phyloP scores from a whole-genome alignment of 1,140 invertebrate genomes.

The Calliopsis andreniformis region DNA sequence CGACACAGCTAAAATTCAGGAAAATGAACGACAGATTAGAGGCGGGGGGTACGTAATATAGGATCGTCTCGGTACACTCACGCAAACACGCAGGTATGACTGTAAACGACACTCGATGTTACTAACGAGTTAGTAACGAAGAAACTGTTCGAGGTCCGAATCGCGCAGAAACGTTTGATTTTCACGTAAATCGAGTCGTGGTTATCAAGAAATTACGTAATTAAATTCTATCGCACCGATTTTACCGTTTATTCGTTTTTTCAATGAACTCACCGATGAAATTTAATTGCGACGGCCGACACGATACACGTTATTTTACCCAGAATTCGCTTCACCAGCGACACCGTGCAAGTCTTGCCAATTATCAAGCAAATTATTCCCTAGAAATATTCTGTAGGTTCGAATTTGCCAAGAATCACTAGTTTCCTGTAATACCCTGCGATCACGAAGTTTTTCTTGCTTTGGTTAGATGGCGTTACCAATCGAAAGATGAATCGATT shows the following conservation, averaged over 20 bases:
- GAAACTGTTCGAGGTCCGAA: constrained; percentile 8
- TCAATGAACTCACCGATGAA: constrained; percentile 40
- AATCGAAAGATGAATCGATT: constrained; percentile 17
- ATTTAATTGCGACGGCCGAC: constrained; percentile 52
- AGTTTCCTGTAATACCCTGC: not conserved
- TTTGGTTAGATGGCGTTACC: constrained; percentile 7
- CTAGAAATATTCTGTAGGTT: constrained; percentile 8
- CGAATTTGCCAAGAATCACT: not conserved
- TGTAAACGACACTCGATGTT: constrained; percentile 38
- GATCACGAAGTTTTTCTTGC: not conserved
- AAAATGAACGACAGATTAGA: constrained; percentile 12
- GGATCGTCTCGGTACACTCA: constrained; percentile 31
- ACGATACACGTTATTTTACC: constrained; percentile 67
- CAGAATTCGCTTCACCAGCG: constrained; percentile 65
- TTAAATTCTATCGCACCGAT: not conserved
- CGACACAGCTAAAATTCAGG: constrained; percentile 13
- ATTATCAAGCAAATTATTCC: constrained; percentile 32
- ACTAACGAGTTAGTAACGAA: constrained; percentile 14
- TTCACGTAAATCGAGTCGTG: not conserved
- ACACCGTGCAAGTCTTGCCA: constrained; percentile 33
- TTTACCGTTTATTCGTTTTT: constrained; percentile 22
- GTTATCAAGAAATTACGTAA: not conserved
- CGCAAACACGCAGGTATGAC: constrained; percentile 39
- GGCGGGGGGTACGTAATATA: not conserved
- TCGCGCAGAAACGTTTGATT: not conserved